Percentiles rank a stretch among this genome's conserved stretches.
Evolutionary conservation across 2,797 vertebrate species (phyloP).

Genomic region (Dermochelys coriacea): DNA sequence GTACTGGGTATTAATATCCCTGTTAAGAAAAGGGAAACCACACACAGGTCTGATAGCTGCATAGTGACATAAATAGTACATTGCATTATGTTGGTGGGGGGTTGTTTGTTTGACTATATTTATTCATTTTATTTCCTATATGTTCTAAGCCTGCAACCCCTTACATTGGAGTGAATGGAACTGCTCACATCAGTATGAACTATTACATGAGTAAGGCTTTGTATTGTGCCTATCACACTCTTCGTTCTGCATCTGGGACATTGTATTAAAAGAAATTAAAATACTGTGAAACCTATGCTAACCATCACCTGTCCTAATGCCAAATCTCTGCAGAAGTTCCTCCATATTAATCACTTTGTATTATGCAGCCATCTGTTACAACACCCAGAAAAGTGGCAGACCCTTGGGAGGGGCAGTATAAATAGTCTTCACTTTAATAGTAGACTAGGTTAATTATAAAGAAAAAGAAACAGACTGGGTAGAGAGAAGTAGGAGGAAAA

Average conservation of each 20-base stretch:
- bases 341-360: background rate
- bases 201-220: background rate
- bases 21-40: background rate
- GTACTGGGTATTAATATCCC: background rate
- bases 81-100: background rate
- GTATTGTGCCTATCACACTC: background rate
- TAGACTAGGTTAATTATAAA: background rate
- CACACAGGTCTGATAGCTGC: background rate
- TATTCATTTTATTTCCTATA: background rate
- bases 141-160: background rate
- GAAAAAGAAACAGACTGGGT: background rate
- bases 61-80: background rate
- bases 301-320: background rate
- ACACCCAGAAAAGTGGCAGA: background rate
- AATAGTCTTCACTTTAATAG: background rate
- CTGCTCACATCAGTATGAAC: background rate
- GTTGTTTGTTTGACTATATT: background rate
- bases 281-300: background rate
- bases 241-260: background rate
- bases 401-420: background rate
- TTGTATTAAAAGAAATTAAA: background rate
- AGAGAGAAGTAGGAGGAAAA: background rate
- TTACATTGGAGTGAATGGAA: background rate
- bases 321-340: background rate
- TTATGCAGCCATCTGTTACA: background rate